Conservation (phyloP, 2,113 vertebrate genomes). For the Stictonetta naevosa region DNA sequence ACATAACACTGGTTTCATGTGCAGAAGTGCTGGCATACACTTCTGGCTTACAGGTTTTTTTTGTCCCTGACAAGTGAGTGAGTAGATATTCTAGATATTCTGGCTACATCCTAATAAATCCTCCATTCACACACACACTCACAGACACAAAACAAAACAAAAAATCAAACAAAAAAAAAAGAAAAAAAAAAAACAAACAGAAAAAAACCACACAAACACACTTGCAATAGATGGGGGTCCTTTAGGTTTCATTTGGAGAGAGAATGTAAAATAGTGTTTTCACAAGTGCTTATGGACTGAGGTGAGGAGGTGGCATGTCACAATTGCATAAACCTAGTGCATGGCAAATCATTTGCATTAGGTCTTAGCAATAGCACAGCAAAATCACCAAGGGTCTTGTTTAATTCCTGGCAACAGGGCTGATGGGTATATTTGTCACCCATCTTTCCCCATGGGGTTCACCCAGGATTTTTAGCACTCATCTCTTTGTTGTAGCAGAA, state of each 20-base stretch:
- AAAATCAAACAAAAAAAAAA: too few relatives aligned
- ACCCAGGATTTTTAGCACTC: background rate
- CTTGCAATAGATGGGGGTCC: background rate
- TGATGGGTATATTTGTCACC: background rate
- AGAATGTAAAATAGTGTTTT: background rate
- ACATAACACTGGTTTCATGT: background rate
- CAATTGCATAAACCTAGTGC: background rate
- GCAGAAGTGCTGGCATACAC: background rate
- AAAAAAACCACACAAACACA: too few relatives aligned
- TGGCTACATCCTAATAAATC: background rate
- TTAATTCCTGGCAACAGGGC: background rate
- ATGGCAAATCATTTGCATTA: background rate
- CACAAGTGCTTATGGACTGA: background rate
- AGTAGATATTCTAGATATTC: background rate
- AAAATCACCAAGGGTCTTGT: background rate
- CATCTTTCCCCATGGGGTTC: background rate
- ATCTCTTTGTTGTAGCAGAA: accelerated
- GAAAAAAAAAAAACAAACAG: background rate
- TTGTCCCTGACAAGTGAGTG: background rate
- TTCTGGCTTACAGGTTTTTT: background rate
- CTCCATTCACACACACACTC: background rate
- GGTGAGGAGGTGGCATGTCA: background rate
- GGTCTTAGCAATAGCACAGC: background rate
- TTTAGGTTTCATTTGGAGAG: background rate
- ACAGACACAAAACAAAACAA: too few relatives aligned